A percentile compares a stretch with the other conserved stretches of the same genome.
Conservation (phyloP, 92 coral and sea anemone species). For the Porites cylindrica region DNA sequence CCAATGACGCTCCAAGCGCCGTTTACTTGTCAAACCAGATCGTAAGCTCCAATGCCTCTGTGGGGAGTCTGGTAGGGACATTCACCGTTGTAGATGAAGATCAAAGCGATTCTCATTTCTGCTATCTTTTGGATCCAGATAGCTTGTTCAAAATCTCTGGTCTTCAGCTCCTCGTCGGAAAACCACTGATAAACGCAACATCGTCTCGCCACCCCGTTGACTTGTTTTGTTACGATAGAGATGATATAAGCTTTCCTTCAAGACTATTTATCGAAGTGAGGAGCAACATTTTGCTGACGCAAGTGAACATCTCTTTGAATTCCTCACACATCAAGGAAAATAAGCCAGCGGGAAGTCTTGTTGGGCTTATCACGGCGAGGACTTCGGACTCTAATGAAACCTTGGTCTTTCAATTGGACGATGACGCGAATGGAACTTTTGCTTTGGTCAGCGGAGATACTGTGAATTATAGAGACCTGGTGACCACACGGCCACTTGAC, state of each 20-base stretch:
- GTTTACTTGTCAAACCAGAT: constrained; percentile 68
- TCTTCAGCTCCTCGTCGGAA: constrained; percentile 58
- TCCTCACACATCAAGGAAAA: constrained; percentile 64
- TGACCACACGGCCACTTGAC: constrained; percentile 71
- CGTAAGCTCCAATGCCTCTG: constrained; percentile 66
- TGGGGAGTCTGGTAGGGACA: constrained; percentile 72
- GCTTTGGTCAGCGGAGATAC: constrained; percentile 52
- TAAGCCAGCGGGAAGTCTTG: constrained; percentile 64
- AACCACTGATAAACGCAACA: constrained; percentile 68
- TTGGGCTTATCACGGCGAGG: constrained; percentile 67
- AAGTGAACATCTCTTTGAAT: constrained; percentile 70
- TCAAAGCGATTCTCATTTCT: constrained; percentile 50
- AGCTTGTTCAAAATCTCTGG: constrained; percentile 60
- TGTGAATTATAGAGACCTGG: constrained; percentile 56
- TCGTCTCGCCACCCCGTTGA: constrained; percentile 63
- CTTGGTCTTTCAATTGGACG: constrained; percentile 62
- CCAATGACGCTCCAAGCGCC: constrained; percentile 64
- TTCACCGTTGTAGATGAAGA: constrained; percentile 73
- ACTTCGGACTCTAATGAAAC: constrained; percentile 57
- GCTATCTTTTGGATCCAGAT: constrained; percentile 60
- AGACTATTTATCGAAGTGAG: constrained; percentile 67
- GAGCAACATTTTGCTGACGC: constrained; percentile 51
- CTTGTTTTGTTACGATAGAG: constrained; percentile 57
- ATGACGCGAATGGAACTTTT: constrained; percentile 73
- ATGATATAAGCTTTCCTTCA: constrained; percentile 41